Conservation (phyloP, 2,797 vertebrate species). For the Zonotrichia albicollis region DNA sequence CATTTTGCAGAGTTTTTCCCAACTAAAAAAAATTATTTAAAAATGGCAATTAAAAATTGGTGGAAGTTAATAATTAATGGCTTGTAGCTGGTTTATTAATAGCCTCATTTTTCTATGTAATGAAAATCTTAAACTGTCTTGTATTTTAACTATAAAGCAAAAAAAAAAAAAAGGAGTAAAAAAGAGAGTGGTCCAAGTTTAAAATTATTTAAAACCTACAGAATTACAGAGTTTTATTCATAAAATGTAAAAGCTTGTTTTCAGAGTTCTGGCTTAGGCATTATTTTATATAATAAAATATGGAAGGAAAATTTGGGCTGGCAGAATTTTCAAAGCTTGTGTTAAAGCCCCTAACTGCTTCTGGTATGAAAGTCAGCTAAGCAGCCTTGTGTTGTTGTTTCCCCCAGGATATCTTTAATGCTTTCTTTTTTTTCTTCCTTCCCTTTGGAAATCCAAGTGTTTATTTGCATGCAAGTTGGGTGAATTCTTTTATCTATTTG, state of each 20-base stretch:
- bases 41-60: slow-evolving; percentile 5
- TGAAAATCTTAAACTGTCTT: slow-evolving; percentile 12
- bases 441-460: slow-evolving; percentile 60
- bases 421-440: slow-evolving; percentile 5
- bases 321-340: slow-evolving; percentile 54
- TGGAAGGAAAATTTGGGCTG: slow-evolving; percentile 46
- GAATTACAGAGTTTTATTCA: background rate
- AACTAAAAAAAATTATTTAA: background rate
- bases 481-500: slow-evolving; percentile 71
- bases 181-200: background rate
- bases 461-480: slow-evolving; percentile 70
- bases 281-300: slow-evolving; percentile 50
- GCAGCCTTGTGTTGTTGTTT: slow-evolving; percentile 67
- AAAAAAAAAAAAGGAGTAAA: background rate
- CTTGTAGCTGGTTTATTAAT: slow-evolving; percentile 36
- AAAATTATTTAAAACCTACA: background rate
- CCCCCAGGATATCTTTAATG: slow-evolving; percentile 72
- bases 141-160: background rate
- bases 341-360: slow-evolving; percentile 58
- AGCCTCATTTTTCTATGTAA: slow-evolving; percentile 23
- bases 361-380: slow-evolving; percentile 67
- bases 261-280: background rate
- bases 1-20: background rate
- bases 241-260: slow-evolving; percentile 3
- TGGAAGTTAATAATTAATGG: slow-evolving; percentile 39